Evolutionary conservation across 2,888 invertebrate genomes (phyloP), one percentile per base, ranked within the genome.

Genomic region (Sturmia bella): DNA sequence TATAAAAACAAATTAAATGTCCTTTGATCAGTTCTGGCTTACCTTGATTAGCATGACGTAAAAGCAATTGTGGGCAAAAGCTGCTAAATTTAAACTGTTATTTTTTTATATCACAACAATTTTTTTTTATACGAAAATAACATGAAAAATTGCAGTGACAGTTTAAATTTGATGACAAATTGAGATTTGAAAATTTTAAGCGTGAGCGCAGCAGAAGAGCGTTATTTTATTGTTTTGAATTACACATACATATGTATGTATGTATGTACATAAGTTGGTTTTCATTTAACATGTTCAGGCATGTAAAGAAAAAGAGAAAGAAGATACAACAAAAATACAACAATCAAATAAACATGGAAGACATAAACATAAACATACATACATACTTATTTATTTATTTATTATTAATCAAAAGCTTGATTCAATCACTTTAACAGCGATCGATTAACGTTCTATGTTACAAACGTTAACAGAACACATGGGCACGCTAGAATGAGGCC

Each of bases 51-150:
- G 87, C 88, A 86, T 88, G 87, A 86, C 88, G 89, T 84, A 89
- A 87, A 86, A 89, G 86, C 87, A 88, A 88, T 87, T 88, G 87
- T 86, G 89, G 89, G 86, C 88, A 88, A 85, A 87, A 87, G 85
- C 86, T 82, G 87, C 87, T 86, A 89, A 88, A 87, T 87, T 86
- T 87, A 78, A 82, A 82, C 82, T 82, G 77, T 77, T 73, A 21
- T 54, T 32, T n/a, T 63, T 57, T 37, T 9, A 32, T 32, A 9
- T 32, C 32, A 32, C 3, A 1, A 32, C 9, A 1, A 15, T 6
- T 52, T 66, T 2, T 0, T 39, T 41, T 24, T 39, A 9, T 15
- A 41, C 5, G 54, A 64, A 50, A 41, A 41, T 66, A 15, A 15
- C 13, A 24, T 6, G 15, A 45, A 12, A 37, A 59, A 21, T 24